Base-by-base conservation (phyloP, 2,888 invertebrate genomes). In the Drosophila paranaensis region DNA sequence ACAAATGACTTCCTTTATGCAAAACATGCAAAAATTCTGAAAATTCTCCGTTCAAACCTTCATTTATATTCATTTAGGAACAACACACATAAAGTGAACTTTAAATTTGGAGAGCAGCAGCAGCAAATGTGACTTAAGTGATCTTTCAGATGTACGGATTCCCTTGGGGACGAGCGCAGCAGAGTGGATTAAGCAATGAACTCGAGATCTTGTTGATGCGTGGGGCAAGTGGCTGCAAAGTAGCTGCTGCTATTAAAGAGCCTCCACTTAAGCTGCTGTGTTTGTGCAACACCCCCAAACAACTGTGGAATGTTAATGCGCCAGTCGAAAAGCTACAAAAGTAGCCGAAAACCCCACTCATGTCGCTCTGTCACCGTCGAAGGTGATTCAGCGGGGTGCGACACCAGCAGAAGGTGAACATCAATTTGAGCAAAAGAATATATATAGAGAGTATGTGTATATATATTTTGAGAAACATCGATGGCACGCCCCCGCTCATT, bases 271-370 rank as follows among this genome's bases (percentile, higher is more conserved):
- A 78, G 77, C 81, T 81, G 69, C 64, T 67, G 60, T 62, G 71
- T 71, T 77, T 73, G 57, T 64, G 85, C 76, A 85, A 85, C 71
- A 82, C 71, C 85, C 72, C 53, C 81, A 51, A 58, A 60, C 53
- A 60, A 60, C 57, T 54, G 60, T 58, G 84, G 84, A 85, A 85
- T 85, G 88, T 89, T 85, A 89, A 85, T 85, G 84, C 90, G 78
- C 57, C 74, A 64, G 62, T 60, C 60, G 70, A 75, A 80, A 81
- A 74, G 76, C 84, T 71, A 87, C 81, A 85, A 82, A 85, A 71
- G 77, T 86, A 80, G 87, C 62, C 70, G 62, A 14, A 14, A 67
- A 53, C 55, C 65, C 56, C 75, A 61, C 72, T 71, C 67, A 56
- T 81, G 77, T 81, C 66, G 57, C 77, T 57, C 81, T 73, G 80